phyloP scores from a whole-genome alignment of 2,113 vertebrate species.

The Etia nguti region DNA sequence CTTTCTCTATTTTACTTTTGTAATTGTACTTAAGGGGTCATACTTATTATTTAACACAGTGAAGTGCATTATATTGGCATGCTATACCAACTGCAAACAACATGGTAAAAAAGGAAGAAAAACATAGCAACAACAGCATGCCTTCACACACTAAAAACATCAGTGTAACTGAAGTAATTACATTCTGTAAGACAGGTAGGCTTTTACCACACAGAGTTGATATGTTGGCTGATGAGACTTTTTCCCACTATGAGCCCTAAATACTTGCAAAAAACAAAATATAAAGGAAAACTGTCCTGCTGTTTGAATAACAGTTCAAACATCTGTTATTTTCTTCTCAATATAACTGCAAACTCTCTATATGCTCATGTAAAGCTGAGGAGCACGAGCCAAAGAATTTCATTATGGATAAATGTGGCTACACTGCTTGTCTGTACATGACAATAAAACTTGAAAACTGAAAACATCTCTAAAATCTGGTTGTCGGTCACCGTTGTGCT shows the following conservation, averaged over 20 bases:
- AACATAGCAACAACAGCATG: neutral
- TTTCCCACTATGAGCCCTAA: neutral
- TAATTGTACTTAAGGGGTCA: slow-evolving; percentile 32
- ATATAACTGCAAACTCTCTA: too few species aligned
- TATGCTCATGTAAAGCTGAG: too few species aligned
- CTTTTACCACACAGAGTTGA: neutral
- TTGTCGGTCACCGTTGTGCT: neutral
- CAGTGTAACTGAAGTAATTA: neutral
- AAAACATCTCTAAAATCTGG: neutral
- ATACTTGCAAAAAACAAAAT: neutral
- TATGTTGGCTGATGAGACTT: neutral
- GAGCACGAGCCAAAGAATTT: too few species aligned
- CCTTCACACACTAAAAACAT: neutral
- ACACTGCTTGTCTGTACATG: too few species aligned
- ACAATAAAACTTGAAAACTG: too few species aligned
- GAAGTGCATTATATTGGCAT: neutral
- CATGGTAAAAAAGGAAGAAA: neutral
- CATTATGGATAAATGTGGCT: too few species aligned
- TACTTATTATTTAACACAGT: neutral
- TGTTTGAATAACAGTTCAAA: neutral
- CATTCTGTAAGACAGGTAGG: neutral
- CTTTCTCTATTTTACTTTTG: slow-evolving; percentile 48
- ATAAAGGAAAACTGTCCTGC: neutral
- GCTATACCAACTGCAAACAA: neutral
- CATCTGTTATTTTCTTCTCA: too few species aligned